These are phyloP conservation scores for Neotoxoptera formosana DNA, from an alignment of 1,140 invertebrate genomes.

Conservation along the genomic window DNA sequence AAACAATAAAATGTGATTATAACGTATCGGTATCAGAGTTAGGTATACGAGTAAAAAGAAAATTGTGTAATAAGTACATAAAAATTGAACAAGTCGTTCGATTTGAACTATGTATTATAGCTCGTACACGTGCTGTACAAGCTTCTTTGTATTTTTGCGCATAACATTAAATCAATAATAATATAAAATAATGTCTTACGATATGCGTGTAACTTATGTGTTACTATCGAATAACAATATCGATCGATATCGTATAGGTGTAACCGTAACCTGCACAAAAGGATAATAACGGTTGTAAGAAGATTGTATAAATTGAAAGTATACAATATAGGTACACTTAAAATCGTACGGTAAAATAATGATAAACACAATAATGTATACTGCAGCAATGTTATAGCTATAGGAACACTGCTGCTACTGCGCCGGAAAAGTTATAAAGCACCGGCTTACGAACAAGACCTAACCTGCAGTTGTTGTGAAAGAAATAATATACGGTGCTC, in stretches of 20 bases:
- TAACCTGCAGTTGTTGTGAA: neutral
- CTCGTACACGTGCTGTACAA: too few relatives aligned
- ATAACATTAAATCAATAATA: too few relatives aligned
- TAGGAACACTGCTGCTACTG: too few relatives aligned
- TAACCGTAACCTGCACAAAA: neutral
- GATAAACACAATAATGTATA: neutral
- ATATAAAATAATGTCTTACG: neutral
- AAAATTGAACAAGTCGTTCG: too few relatives aligned
- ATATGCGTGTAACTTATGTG: neutral
- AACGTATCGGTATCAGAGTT: neutral
- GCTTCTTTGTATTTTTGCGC: too few relatives aligned
- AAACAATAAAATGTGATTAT: neutral
- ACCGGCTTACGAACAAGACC: neutral
- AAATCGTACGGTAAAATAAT: neutral
- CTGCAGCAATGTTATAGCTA: neutral
- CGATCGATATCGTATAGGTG: neutral
- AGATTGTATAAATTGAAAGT: neutral
- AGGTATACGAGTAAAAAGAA: too few relatives aligned
- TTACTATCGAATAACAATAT: neutral
- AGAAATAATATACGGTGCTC: neutral
- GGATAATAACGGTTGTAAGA: neutral
- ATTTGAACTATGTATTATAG: too few relatives aligned
- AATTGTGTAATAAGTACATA: too few relatives aligned
- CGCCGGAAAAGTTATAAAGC: neutral
- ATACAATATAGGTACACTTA: neutral